Evolutionary conservation across 2,888 invertebrate species (phyloP).

Genomic region (Eudemis profundana): DNA sequence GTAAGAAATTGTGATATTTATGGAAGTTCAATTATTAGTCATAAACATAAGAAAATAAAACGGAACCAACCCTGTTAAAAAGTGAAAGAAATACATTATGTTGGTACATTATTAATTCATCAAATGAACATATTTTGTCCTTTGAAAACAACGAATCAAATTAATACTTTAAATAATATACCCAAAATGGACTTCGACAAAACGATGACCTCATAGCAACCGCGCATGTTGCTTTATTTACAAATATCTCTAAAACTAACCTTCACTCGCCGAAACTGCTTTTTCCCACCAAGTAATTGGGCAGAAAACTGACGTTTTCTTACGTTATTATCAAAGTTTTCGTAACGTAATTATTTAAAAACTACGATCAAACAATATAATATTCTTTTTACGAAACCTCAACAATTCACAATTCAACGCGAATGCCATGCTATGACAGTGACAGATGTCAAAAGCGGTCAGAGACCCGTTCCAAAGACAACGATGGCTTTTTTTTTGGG

Average conservation of each 20-base stretch:
- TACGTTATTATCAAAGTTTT: slow-evolving; percentile 3
- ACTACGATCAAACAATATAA: not conserved
- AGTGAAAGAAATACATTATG: too few relatives aligned
- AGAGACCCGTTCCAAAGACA: not conserved
- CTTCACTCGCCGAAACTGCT: not conserved
- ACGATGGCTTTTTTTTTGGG: not conserved
- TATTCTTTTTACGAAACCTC: not conserved
- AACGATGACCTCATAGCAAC: slow-evolving; percentile 30
- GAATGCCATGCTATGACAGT: slow-evolving; percentile 12
- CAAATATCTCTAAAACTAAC: slow-evolving; percentile 23
- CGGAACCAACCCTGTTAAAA: too few relatives aligned
- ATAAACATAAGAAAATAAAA: too few relatives aligned
- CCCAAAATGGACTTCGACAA: not conserved
- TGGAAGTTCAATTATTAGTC: not conserved
- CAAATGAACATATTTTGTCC: not conserved
- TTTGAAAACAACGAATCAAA: not conserved
- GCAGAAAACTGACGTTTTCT: slow-evolving; percentile 7
- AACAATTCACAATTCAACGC: not conserved
- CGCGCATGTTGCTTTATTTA: slow-evolving; percentile 23
- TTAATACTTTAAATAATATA: not conserved
- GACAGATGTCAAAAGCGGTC: slow-evolving; percentile 7
- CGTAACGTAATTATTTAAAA: not conserved
- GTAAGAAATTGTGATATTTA: not conserved
- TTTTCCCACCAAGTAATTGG: not conserved
- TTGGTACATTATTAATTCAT: too few relatives aligned